A percentile compares a stretch with the other conserved stretches of the same genome.
phyloP scores from a whole-genome alignment of 1,140 invertebrate species.

The Drosophila oshimai region DNA sequence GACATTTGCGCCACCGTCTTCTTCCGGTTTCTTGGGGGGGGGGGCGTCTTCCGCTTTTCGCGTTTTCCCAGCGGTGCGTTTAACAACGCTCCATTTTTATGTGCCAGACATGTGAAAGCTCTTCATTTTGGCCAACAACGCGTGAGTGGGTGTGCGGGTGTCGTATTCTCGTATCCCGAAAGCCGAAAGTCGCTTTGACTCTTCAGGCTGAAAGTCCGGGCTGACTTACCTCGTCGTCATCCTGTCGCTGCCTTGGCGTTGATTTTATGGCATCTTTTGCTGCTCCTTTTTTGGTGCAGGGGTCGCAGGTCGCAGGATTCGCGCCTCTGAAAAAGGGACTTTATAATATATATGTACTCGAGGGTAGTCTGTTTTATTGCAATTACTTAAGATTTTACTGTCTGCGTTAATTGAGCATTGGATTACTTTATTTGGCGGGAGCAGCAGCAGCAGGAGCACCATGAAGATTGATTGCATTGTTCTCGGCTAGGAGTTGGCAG shows the following conservation, averaged over 20 bases:
- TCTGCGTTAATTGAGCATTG: conserved; percentile 74
- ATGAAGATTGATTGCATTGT: conserved; percentile 59
- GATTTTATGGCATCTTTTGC: conserved; percentile 75
- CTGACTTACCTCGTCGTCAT: conserved; percentile 59
- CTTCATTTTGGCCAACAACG: conserved; percentile 58
- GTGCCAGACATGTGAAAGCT: conserved; percentile 78
- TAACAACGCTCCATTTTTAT: conserved; percentile 78
- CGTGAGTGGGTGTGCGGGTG: neutral
- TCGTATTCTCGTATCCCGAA: neutral
- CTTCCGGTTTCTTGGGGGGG: conserved; percentile 13
- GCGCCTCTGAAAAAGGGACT: conserved; percentile 29
- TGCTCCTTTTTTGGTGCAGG: conserved; percentile 58
- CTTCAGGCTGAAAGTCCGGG: conserved; percentile 4
- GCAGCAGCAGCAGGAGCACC: no score
- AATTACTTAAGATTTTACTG: conserved; percentile 80
- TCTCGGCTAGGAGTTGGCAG: conserved; percentile 23
- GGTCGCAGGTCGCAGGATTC: neutral
- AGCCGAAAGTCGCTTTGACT: conserved; percentile 27
- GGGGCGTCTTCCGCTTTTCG: conserved; percentile 18
- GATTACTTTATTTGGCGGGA: conserved; percentile 52
- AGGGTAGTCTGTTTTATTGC: conserved; percentile 78
- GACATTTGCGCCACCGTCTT: conserved; percentile 28
- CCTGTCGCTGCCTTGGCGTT: conserved; percentile 62
- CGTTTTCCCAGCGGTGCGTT: conserved; percentile 70
- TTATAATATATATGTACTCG: conserved; percentile 78